Evolutionary conservation across 2,113 vertebrate species (phyloP).

Genomic region (Hemiprocne comata): DNA sequence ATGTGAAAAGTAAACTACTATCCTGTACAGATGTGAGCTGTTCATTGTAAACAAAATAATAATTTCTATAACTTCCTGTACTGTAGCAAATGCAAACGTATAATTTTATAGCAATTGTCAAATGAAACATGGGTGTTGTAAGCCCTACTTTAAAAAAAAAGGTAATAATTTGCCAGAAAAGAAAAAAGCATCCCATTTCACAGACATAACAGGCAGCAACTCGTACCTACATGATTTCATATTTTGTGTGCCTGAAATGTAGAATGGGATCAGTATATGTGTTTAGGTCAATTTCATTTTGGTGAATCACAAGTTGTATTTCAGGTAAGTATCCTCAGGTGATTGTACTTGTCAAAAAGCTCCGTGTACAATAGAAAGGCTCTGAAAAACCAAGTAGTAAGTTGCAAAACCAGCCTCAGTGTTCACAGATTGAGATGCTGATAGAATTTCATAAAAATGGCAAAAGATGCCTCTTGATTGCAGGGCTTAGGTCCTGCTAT

Average conservation of each 20-base stretch:
- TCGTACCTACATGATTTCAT: not conserved
- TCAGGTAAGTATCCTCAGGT: not conserved
- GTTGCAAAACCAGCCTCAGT: not conserved
- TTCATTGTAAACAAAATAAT: not conserved
- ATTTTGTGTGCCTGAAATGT: not conserved
- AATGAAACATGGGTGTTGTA: not conserved
- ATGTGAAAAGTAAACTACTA: not conserved
- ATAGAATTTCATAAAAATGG: not conserved
- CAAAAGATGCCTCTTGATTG: not conserved
- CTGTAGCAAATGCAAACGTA: not conserved
- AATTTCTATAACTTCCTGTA: not conserved
- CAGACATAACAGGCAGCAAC: not conserved
- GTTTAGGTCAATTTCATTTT: not conserved
- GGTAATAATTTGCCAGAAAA: not conserved
- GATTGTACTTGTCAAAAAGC: not conserved
- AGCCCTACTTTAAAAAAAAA: not conserved
- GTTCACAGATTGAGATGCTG: not conserved
- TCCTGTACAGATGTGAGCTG: not conserved
- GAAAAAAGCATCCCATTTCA: not conserved
- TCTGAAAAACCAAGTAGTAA: not conserved
- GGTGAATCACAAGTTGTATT: not conserved
- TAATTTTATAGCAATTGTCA: not conserved
- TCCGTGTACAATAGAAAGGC: not conserved
- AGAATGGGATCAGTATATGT: not conserved
- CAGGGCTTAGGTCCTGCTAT: not conserved